Percentiles rank a stretch among this genome's conserved stretches.
Conservation (phyloP, 2,797 vertebrate genomes). For the Spheniscus humboldti region DNA sequence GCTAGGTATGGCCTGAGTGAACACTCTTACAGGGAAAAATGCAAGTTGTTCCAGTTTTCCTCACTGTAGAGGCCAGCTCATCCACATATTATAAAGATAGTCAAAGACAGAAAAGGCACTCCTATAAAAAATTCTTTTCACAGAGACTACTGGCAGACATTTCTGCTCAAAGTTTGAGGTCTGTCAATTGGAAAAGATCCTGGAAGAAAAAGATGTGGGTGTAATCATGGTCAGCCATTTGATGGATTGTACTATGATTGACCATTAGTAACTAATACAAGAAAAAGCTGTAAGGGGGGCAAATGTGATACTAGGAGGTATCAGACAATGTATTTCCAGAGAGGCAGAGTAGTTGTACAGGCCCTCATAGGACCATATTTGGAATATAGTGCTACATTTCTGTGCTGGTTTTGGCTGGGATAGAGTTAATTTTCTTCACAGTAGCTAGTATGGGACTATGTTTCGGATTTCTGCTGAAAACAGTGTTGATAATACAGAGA, state of each 20-base stretch:
- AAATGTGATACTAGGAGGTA: background rate
- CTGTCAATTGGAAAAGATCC: background rate
- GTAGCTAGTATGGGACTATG: too few relatives aligned
- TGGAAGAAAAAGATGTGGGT: background rate
- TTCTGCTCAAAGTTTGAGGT: background rate
- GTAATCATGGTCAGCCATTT: background rate
- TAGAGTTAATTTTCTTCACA: too few relatives aligned
- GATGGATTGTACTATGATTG: background rate
- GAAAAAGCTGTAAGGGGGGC: background rate
- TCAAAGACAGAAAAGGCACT: background rate
- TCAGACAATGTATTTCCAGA: background rate
- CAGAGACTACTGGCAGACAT: background rate
- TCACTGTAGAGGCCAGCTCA: background rate
- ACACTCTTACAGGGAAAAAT: background rate
- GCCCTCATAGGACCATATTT: rapidly evolving
- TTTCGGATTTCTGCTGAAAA: too few relatives aligned
- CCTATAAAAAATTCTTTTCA: background rate
- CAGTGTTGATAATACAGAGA: too few relatives aligned
- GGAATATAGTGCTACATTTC: background rate
- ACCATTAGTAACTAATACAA: background rate
- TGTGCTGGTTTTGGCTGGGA: background rate
- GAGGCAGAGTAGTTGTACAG: background rate
- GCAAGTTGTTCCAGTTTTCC: background rate
- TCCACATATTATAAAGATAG: background rate
- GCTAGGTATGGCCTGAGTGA: background rate